These are phyloP conservation scores for Clarias laeviceps DNA, from an alignment of 2,797 vertebrate genomes.

Conservation along the genomic window DNA sequence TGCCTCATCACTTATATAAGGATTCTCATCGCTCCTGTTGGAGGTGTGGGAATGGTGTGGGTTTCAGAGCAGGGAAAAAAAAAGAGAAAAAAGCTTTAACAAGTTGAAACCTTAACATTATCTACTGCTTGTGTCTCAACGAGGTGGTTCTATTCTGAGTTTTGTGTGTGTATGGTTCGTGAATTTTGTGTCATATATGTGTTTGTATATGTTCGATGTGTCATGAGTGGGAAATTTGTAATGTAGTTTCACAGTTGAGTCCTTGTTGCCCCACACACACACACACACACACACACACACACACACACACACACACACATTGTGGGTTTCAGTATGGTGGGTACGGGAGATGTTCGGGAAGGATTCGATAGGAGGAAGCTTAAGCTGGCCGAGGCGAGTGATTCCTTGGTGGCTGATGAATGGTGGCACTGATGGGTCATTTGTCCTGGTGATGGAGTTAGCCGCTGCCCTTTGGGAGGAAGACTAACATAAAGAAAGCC, in stretches of 20 bases:
- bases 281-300: conserved; percentile 22
- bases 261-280: conserved; percentile 30
- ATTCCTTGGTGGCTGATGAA: conserved; percentile 60
- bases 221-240: conserved; percentile 53
- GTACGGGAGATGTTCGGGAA: conserved; percentile 32
- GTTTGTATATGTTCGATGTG: conserved; percentile 35
- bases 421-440: conserved; percentile 65
- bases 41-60: conserved; percentile 59
- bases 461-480: conserved; percentile 65
- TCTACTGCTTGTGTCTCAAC: conserved; percentile 47
- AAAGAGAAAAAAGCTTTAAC: conserved; percentile 40
- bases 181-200: conserved; percentile 38
- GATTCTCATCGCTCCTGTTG: conserved; percentile 49
- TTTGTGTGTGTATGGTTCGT: conserved; percentile 26
- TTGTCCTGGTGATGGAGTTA: conserved; percentile 66
- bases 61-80: conserved; percentile 46
- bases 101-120: conserved; percentile 52
- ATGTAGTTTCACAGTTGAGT: conserved; percentile 40
- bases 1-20: conserved; percentile 60
- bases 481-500: conserved; percentile 66
- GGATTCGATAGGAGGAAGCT: conserved; percentile 19
- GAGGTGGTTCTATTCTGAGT: conserved; percentile 54
- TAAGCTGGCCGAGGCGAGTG: conserved; percentile 44
- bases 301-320: conserved; percentile 9
- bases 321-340: conserved; percentile 11